Conservation (phyloP, 2,888 invertebrate species). For the Himalopsyche japonica region DNA sequence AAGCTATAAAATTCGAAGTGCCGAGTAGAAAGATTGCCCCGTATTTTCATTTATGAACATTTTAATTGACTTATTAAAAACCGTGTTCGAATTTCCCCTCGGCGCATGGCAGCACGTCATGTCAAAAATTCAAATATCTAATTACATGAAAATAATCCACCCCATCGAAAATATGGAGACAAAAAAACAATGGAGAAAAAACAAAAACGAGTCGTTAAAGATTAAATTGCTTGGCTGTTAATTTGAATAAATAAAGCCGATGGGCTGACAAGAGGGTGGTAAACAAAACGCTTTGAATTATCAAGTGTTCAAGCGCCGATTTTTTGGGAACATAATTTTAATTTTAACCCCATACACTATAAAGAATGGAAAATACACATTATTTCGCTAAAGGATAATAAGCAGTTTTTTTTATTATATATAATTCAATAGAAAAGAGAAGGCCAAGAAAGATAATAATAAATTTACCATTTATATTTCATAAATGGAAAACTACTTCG, state of each 20-base stretch:
- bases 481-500: too few species aligned
- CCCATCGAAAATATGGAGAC: neutral
- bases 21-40: neutral
- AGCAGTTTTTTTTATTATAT: too few species aligned
- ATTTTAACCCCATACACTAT: too few species aligned
- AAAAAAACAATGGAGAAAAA: neutral
- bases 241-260: neutral
- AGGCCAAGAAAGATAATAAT: too few species aligned
- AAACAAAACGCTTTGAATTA: neutral
- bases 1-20: neutral
- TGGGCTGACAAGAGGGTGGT: neutral
- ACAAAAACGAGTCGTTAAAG: neutral
- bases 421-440: too few species aligned
- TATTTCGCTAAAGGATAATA: too few species aligned
- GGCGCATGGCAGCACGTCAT: neutral
- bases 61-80: neutral
- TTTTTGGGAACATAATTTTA: neutral
- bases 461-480: too few species aligned
- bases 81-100: neutral
- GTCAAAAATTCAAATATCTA: slow-evolving; percentile 1
- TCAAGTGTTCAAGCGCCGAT: neutral
- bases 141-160: neutral
- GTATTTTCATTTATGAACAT: neutral
- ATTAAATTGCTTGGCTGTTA: neutral
- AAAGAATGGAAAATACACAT: too few species aligned